Evolutionary conservation across 2,888 invertebrate species (phyloP).

Genomic region (Eristalis intricaria): DNA sequence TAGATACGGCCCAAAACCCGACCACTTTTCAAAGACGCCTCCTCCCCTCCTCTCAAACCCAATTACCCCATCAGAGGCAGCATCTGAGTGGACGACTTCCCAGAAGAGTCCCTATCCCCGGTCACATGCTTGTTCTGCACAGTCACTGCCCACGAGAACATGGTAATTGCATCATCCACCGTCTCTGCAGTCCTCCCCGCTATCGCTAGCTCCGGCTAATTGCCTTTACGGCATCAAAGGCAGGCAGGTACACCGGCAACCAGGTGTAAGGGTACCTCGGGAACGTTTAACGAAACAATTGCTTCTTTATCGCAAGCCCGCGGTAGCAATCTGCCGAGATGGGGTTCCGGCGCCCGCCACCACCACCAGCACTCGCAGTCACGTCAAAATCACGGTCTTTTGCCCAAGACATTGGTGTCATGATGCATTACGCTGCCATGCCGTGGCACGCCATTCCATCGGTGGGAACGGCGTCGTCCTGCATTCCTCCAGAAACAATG

Average conservation of each 20-base stretch:
- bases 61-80: not conserved
- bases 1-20: not conserved
- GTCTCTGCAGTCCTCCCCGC: not conserved
- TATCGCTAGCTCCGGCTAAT: slow-evolving; percentile 42
- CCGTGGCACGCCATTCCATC: not conserved
- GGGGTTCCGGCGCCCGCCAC: not conserved
- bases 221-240: slow-evolving; percentile 50
- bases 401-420: not conserved
- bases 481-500: slow-evolving; percentile 45
- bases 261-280: slow-evolving; percentile 39
- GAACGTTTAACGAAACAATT: slow-evolving; percentile 63
- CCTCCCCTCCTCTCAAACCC: not conserved
- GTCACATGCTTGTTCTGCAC: not conserved
- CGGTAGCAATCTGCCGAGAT: slow-evolving; percentile 42
- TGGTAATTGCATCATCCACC: not conserved
- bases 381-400: slow-evolving; percentile 49
- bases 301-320: slow-evolving; percentile 61
- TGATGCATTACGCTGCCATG: not conserved
- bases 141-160: not conserved
- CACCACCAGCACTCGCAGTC: slow-evolving; percentile 25
- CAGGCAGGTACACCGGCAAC: not conserved
- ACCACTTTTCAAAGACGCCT: not conserved
- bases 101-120: not conserved
- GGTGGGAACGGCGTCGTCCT: slow-evolving; percentile 53
- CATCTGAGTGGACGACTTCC: not conserved